Evolutionary conservation across 2,888 invertebrate genomes (phyloP).

Genomic region (Griposia aprilina): DNA sequence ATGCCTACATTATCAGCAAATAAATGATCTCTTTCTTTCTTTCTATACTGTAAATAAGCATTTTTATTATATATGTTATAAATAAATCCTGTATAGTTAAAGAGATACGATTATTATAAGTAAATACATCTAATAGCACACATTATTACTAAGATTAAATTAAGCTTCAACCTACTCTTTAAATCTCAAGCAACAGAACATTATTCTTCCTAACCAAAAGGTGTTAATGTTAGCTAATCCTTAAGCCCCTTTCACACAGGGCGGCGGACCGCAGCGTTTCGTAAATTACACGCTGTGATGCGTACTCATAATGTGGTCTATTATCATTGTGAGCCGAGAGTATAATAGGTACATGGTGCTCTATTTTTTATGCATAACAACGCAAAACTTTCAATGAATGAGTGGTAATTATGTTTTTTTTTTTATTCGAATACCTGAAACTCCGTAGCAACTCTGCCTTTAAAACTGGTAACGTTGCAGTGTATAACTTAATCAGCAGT

Average conservation of each 20-base stretch:
- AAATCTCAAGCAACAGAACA: slow-evolving; percentile 31
- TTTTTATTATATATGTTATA: too few species aligned
- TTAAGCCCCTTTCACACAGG: slow-evolving; percentile 66
- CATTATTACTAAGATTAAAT: background rate
- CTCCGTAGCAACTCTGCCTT: too few species aligned
- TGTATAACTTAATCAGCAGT: too few species aligned
- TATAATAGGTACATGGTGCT: slow-evolving; percentile 47
- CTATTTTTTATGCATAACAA: background rate
- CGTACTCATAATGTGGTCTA: slow-evolving; percentile 58
- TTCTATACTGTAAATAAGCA: too few species aligned
- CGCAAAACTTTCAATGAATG: background rate
- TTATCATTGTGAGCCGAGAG: slow-evolving; percentile 35
- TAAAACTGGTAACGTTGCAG: too few species aligned
- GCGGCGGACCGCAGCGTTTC: slow-evolving; percentile 64
- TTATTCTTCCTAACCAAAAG: slow-evolving; percentile 32
- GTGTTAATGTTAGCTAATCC: slow-evolving; percentile 67
- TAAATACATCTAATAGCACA: background rate
- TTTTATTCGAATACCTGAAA: background rate
- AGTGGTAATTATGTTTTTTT: background rate
- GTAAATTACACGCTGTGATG: slow-evolving; percentile 68
- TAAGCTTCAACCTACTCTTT: background rate
- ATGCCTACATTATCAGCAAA: too few species aligned
- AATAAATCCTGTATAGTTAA: too few species aligned
- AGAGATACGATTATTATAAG: too few species aligned
- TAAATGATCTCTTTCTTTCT: too few species aligned